Evolutionary conservation across 2,113 vertebrate species (phyloP).

Genomic region (Chlamydotis undulata): DNA sequence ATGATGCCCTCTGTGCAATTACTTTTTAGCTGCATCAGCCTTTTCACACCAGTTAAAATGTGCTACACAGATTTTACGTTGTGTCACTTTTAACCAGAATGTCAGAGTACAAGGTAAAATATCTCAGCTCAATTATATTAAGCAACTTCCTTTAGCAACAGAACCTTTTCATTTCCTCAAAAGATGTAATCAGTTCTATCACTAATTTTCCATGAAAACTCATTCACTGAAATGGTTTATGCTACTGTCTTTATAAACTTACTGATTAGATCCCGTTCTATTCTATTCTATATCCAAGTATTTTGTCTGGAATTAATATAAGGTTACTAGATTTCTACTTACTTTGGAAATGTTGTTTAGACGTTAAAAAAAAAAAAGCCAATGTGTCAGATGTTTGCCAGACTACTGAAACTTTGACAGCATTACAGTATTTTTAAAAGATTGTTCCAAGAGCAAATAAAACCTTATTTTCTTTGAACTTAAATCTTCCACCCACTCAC

Average conservation of each 20-base stretch:
- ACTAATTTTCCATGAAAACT: slow-evolving; percentile 33
- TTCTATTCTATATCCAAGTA: not conserved
- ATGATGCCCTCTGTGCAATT: slow-evolving; percentile 64
- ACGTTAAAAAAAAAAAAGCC: not conserved
- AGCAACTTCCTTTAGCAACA: not conserved
- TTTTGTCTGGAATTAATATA: not conserved
- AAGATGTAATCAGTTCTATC: slow-evolving; percentile 30
- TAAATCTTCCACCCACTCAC: not conserved
- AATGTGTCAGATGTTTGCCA: not conserved
- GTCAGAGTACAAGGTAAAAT: slow-evolving; percentile 45
- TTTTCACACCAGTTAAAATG: slow-evolving; percentile 16
- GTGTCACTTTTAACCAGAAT: slow-evolving; percentile 56
- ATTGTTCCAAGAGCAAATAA: not conserved
- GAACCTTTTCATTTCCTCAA: slow-evolving; percentile 25
- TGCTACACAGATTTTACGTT: slow-evolving; percentile 24
- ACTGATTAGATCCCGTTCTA: not conserved
- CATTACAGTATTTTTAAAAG: not conserved
- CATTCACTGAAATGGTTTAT: slow-evolving; percentile 20
- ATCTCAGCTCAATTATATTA: not conserved
- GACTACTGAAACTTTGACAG: not conserved
- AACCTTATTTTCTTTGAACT: not conserved
- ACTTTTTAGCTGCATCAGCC: slow-evolving; percentile 60
- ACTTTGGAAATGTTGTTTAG: not conserved
- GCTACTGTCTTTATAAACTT: not conserved
- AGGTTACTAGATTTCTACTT: not conserved